A percentile compares a stretch with the other conserved stretches of the same genome.
Conservation (phyloP, 2,797 vertebrate species). For the Aphelocoma californica region DNA sequence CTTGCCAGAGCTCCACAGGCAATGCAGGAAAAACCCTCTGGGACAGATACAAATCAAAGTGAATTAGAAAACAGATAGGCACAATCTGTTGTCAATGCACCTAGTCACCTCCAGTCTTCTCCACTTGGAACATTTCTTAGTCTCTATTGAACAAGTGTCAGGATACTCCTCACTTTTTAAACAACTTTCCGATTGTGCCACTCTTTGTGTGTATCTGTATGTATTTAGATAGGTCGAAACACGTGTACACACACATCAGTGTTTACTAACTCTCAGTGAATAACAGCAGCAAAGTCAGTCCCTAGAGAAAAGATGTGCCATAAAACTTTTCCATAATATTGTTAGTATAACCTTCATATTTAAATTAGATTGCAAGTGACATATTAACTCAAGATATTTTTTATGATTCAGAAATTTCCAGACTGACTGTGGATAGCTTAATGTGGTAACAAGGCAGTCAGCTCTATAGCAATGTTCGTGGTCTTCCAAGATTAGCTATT, state of each 20-base stretch:
- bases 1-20: not conserved
- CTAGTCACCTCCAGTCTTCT: not conserved
- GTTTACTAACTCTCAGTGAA: not conserved
- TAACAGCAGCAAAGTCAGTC: not conserved
- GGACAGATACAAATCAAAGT: not conserved
- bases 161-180: not conserved
- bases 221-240: not conserved
- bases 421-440: not conserved
- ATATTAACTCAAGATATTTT: not conserved
- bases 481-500: not conserved
- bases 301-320: not conserved
- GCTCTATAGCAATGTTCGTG: not conserved
- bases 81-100: rapidly evolving
- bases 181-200: not conserved
- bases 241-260: rapidly evolving
- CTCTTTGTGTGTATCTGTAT: not conserved
- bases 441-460: not conserved
- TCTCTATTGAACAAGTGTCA: not conserved
- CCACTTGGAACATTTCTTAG: not conserved
- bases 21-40: not conserved
- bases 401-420: not conserved
- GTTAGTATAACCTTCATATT: not conserved
- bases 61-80: not conserved
- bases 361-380: not conserved
- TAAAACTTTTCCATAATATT: not conserved